Conservation (phyloP, 2,797 vertebrate genomes). For the Crocidura indochinensis region DNA sequence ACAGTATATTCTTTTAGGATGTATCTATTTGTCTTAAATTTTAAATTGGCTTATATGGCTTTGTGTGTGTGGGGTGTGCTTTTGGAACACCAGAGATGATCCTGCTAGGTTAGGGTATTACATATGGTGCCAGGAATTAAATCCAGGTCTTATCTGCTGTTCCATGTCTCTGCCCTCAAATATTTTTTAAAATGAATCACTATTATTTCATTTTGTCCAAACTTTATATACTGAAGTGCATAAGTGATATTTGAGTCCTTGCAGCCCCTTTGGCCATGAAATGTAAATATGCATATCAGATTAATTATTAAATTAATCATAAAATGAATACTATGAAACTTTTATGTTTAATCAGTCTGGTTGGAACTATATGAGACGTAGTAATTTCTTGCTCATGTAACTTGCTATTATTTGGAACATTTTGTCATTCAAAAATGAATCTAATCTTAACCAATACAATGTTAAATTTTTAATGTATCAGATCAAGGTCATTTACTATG, state of each 20-base stretch:
- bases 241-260: neutral
- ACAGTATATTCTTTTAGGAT: no score
- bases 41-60: no score
- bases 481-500: neutral
- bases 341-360: neutral
- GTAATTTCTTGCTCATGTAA: conserved; percentile 11
- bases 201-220: neutral
- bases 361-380: neutral
- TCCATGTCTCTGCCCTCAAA: neutral
- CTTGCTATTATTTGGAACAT: neutral
- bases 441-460: conserved; percentile 2
- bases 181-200: neutral
- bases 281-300: neutral
- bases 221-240: neutral
- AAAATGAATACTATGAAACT: no score
- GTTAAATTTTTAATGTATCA: conserved; percentile 25
- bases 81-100: no score
- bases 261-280: neutral
- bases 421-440: neutral
- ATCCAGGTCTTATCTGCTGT: no score
- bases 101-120: no score
- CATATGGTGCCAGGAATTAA: no score
- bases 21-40: no score
- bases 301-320: no score
- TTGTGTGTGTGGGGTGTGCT: no score